A percentile compares a stretch with the other conserved stretches of the same genome.
phyloP scores from a whole-genome alignment of 2,888 invertebrate genomes.

The Drosophila ezoana region DNA sequence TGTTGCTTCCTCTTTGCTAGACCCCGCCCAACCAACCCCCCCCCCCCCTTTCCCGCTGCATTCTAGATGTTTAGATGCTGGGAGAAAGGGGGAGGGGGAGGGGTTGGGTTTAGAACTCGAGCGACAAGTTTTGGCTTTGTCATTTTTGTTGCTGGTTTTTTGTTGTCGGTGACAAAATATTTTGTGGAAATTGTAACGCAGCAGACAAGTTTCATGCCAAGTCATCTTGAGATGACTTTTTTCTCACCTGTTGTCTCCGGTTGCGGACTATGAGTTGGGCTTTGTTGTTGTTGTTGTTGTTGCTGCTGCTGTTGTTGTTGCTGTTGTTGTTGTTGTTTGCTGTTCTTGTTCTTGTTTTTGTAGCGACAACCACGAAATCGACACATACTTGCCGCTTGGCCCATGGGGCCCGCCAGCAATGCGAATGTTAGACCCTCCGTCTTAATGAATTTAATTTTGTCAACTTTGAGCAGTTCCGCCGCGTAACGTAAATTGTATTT shows the following conservation, averaged over 20 bases:
- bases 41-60: not conserved
- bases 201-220: constrained; percentile 19
- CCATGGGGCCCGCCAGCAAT: constrained; percentile 87
- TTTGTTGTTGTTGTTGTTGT: constrained; percentile 46
- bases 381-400: constrained; percentile 93
- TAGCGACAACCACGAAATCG: constrained; percentile 92
- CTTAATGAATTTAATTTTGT: constrained; percentile 84
- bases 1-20: not conserved
- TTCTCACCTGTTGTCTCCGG: constrained; percentile 68
- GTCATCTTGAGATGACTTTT: constrained; percentile 27
- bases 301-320: constrained; percentile 54
- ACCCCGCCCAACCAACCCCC: not conserved
- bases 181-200: constrained; percentile 36
- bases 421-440: constrained; percentile 85
- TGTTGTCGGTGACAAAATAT: constrained; percentile 40
- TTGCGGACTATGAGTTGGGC: constrained; percentile 52
- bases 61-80: constrained; percentile 9
- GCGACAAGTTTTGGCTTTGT: constrained; percentile 5
- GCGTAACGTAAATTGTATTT: constrained; percentile 66
- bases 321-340: constrained; percentile 61
- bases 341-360: constrained; percentile 88
- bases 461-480: constrained; percentile 75
- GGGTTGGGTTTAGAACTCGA: not conserved
- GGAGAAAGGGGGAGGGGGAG: constrained; percentile 6
- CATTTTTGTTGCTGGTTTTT: constrained; percentile 3